Evolutionary conservation across 2,797 vertebrate species (phyloP), one percentile per base, ranked within the genome.

Genomic region (Lithobates pipiens): DNA sequence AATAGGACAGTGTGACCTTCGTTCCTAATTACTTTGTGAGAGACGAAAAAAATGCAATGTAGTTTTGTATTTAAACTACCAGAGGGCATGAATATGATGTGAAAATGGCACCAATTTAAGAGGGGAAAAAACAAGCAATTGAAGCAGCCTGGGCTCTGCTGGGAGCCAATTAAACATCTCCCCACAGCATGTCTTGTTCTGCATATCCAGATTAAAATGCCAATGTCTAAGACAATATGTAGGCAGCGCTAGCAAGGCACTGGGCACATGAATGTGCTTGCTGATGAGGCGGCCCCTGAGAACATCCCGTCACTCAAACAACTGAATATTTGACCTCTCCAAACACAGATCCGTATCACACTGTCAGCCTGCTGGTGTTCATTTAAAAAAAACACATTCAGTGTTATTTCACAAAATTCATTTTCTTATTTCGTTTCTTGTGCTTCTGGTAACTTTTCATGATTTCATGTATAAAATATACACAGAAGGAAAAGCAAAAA

Each of bases 81-180:
- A 91, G 89, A 92, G 89, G 91, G 93, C 89, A 89, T 92, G 90
- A 90, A 92, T 76, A 89, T 89, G 90, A 92, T 25, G 77, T 90
- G 91, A 91, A 92, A 91, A 90, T 44, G 85, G 88, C 80, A 91
- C 90, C 89, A 86, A 86, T 92, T 91, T 89, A 79, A 81, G 89
- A 91, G 79, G 89, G 88, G 89, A 44, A 72, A 88, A 87, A 77
- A 63, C 83, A 84, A 74, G 82, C 88, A 80, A 84, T 36, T n/a
- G 83, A 81, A 85, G 84, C 7, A 16, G 78, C 54, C 70, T 67
- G 82, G 84, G 84, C 91, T 93, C 92, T 92, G 90, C 90, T 93
- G 93, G 92, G 92, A 94, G 91, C 89, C 91, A 94, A 92, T 94
- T 93, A 93, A 90, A 90, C 39, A 57, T 89, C 80, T 88, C 90